These are phyloP conservation scores for Podarcis raffonei DNA, from an alignment of 2,113 vertebrate genomes.

Conservation along the genomic window DNA sequence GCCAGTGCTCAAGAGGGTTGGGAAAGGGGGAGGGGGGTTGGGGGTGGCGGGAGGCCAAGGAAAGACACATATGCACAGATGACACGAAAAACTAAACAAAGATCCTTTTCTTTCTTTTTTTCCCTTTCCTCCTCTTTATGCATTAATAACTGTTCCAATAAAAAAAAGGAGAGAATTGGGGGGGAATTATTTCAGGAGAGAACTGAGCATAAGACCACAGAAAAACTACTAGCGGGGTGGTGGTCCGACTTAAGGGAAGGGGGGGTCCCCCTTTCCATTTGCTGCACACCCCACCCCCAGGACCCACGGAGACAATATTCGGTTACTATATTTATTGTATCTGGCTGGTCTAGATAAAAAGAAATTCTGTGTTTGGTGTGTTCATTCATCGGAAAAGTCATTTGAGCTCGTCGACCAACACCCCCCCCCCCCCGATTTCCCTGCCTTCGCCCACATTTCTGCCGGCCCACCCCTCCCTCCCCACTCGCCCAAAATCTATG, in stretches of 20 bases:
- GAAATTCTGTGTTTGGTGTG: constrained; percentile 85
- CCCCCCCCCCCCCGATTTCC: not conserved
- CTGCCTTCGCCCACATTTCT: not conserved
- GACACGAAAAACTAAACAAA: constrained; percentile 82
- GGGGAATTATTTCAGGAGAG: not conserved
- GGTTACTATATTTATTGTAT: constrained; percentile 83
- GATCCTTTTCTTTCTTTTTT: constrained; percentile 47
- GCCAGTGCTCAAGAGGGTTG: not conserved
- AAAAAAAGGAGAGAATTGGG: constrained; percentile 50
- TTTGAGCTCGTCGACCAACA: constrained; percentile 58
- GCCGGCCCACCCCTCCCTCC: not conserved
- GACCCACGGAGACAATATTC: constrained; percentile 73
- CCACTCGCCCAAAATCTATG: not conserved
- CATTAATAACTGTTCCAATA: constrained; percentile 56
- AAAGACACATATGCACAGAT: constrained; percentile 81
- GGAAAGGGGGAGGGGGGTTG: not conserved
- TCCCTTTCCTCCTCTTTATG: constrained; percentile 64
- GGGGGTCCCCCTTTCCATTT: not conserved
- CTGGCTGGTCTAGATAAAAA: constrained; percentile 94
- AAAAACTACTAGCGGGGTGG: not conserved
- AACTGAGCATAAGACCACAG: not conserved
- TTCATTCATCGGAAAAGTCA: constrained; percentile 88
- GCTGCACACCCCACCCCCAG: not conserved
- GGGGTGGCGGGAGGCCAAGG: constrained; percentile 12
- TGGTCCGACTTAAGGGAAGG: not conserved